These are phyloP conservation scores for Catonia carolina DNA, from an alignment of 2,888 invertebrate species.

Conservation along the genomic window DNA sequence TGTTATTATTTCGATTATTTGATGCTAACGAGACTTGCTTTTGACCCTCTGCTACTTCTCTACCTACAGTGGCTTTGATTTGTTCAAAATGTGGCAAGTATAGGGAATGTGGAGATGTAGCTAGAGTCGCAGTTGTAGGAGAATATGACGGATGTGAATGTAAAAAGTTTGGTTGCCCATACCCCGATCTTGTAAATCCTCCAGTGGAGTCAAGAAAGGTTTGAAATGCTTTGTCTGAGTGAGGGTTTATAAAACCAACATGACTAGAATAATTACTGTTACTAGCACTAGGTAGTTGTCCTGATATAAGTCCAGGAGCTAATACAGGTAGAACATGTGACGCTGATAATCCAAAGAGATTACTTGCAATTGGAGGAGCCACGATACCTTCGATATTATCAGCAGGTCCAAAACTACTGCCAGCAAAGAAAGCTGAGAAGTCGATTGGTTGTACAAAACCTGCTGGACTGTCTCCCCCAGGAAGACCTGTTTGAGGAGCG, in stretches of 20 bases:
- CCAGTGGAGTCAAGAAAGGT: conserved; percentile 17
- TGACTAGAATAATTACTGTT: conserved; percentile 13
- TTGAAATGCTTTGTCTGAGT: conserved; percentile 14
- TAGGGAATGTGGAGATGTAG: not conserved
- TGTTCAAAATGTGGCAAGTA: conserved; percentile 15
- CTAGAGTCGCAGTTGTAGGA: not conserved
- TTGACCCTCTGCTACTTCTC: conserved; percentile 12
- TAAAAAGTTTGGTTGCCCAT: not conserved
- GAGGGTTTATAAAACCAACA: conserved; percentile 16
- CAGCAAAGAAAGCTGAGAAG: conserved; percentile 17
- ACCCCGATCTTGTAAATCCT: conserved; percentile 1
- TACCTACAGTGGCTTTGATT: conserved; percentile 17
- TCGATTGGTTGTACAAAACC: conserved; percentile 24
- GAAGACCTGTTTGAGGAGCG: not conserved
- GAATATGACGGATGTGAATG: conserved; percentile 12
- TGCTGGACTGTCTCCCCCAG: conserved; percentile 2
- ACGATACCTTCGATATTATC: not conserved
- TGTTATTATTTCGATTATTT: conserved; percentile 11
- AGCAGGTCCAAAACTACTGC: conserved; percentile 9
- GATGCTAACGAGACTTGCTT: not conserved
- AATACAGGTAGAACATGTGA: conserved; percentile 1
- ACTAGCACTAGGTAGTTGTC: not conserved
- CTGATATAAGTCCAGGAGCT: not conserved
- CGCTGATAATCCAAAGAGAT: not conserved
- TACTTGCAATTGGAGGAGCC: not conserved